Base-by-base conservation (phyloP, 2,888 invertebrate species). In the Philaethria dido region DNA sequence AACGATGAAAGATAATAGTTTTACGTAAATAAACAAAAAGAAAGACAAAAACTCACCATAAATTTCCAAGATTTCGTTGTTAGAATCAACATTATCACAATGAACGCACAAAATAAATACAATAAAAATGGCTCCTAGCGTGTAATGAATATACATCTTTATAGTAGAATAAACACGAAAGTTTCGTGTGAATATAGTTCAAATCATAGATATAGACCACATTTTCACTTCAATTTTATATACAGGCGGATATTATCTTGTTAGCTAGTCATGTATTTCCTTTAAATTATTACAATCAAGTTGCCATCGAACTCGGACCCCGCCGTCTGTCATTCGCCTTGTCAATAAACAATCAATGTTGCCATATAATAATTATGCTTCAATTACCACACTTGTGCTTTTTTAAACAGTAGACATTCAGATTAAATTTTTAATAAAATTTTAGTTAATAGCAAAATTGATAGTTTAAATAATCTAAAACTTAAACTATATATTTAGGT, bases 31-130 rank as follows among this genome's bases (percentile, higher is more conserved):
- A 66, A 36, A 48, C n/a, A 14, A 6, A 54, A 52, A 20, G 16
- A 11, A 72, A 54, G 61, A 44, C 25, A 47, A 63, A 59, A 69
- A 87, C 92, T 91, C 67, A 92, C 92, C 90, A 79, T 88, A 87
- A 86, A 91, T 88, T 84, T 87, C 84, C 82, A 83, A 86, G 79
- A 84, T 85, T 90, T 92, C 92, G 89, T 91, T 92, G 90, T 91
- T 88, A 83, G 84, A 88, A 78, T 80, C 87, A 81, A 84, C 86
- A 89, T 85, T 91, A 88, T 90, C 92, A 91, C 92, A 92, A 89
- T 92, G 88, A 89, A 90, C 92, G 85, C 90, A 89, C 87, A 92
- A 92, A 89, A 92, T 92, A 90, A 90, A 92, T 88, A 91, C 85
- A 88, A 89, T 86, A 89, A 93, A 93, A 92, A 93, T 93, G 93